Evolutionary conservation across 1,140 invertebrate genomes (phyloP), one percentile per base, ranked within the genome.

Genomic region (Pogonomyrmex californicus): DNA sequence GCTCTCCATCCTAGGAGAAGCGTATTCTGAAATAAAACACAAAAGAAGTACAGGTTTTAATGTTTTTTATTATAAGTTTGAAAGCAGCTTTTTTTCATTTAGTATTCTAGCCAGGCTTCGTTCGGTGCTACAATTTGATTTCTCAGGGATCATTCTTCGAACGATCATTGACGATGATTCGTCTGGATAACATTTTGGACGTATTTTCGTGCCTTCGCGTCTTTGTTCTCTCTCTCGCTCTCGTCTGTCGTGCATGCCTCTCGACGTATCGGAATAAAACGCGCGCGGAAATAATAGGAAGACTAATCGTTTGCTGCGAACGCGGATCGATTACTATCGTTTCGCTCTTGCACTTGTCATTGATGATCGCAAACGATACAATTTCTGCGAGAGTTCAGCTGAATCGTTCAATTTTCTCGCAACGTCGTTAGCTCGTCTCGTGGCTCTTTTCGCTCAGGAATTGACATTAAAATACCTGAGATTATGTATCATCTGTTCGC

Each of bases 21-120:
- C 33, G 30, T 56, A 51, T 81, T 71, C n/a, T 12, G 23, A 73
- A 82, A 73, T 58, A 23, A 82, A 33, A 60, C 2, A 82, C 68
- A 66, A 23, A 10, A 9, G 7, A 41, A 49, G n/a, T 36, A 36
- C 68, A 58, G 82, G 58, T 90, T 88, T 88, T 82, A 82, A 83
- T 83, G 36, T 91, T 91, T 23, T 92, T 92, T 91, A 92, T 92
- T 91, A 92, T 90, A 92, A 92, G 91, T 91, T 89, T 90, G 88
- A 91, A 92, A 91, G 91, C 91, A 92, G 89, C 86, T 89, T 91
- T 82, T 88, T 90, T 86, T 85, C 85, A 87, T 88, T 91, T 91
- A 91, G 91, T 92, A 89, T 92, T 90, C 85, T 89, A 92, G 87
- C 91, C 87, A 92, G 91, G 87, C 85, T 91, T 91, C 63, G 68